These are phyloP conservation scores for Drosophila fuyamai DNA, from an alignment of 1,140 invertebrate genomes.

Conservation along the genomic window DNA sequence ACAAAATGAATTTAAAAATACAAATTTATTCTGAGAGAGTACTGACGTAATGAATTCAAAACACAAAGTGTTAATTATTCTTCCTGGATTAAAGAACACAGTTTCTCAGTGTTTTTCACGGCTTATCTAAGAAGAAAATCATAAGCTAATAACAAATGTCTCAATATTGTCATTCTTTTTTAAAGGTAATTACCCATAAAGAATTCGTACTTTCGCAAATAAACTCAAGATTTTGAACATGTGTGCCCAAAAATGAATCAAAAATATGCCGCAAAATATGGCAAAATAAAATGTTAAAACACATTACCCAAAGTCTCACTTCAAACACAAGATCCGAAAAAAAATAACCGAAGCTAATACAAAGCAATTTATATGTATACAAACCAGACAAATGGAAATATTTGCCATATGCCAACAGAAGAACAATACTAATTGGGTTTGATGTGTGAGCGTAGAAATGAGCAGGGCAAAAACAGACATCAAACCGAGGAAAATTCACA, in stretches of 20 bases:
- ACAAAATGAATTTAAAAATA: too few relatives aligned
- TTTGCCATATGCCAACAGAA: constrained; percentile 48
- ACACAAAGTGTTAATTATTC: too few relatives aligned
- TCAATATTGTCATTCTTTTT: background rate
- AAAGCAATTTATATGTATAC: constrained; percentile 41
- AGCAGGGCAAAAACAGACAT: constrained; percentile 31
- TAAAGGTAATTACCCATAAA: constrained; percentile 7
- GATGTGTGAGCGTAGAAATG: constrained; percentile 30
- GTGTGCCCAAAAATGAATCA: background rate
- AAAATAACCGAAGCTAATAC: constrained; percentile 35
- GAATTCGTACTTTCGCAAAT: background rate
- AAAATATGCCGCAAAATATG: constrained; percentile 4
- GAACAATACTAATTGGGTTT: constrained; percentile 50
- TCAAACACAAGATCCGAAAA: constrained; percentile 22
- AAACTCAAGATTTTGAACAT: constrained; percentile 8
- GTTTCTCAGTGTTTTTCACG: too few relatives aligned
- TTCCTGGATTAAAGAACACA: too few relatives aligned
- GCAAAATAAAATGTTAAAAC: constrained; percentile 14
- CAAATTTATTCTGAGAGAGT: too few relatives aligned
- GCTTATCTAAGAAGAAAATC: too few relatives aligned
- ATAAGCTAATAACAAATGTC: background rate
- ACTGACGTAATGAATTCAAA: too few relatives aligned
- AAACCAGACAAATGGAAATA: constrained; percentile 42
- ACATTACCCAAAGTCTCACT: constrained; percentile 27
- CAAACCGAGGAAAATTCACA: constrained; percentile 39